Evolutionary conservation across 2,888 invertebrate species (phyloP).

Genomic region (Atrina japonica): DNA sequence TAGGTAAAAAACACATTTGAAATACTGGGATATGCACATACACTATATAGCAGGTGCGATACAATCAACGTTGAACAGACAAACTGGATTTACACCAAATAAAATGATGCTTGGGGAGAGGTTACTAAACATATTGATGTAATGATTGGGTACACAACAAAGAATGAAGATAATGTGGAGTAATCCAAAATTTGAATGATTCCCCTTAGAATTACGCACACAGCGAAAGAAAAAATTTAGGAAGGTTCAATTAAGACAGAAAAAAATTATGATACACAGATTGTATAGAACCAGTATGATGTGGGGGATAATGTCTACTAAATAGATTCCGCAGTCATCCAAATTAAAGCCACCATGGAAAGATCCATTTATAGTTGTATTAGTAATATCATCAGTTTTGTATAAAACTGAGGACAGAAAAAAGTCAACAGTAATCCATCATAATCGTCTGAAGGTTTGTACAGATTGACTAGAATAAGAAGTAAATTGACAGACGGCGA

Average conservation of each 20-base stretch:
- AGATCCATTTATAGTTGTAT: constrained; percentile 1
- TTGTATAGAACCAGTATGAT: not conserved
- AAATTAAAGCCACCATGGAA: constrained; percentile 25
- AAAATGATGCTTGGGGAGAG: constrained; percentile 48
- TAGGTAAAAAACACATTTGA: constrained; percentile 29
- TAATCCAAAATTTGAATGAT: constrained; percentile 13
- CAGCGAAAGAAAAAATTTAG: too few relatives aligned
- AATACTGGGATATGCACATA: constrained; percentile 39
- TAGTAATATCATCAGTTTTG: constrained; percentile 7
- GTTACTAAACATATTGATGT: constrained; percentile 33
- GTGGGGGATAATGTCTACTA: constrained; percentile 17
- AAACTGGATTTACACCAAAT: constrained; percentile 47
- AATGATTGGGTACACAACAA: constrained; percentile 15
- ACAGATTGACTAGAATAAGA: too few relatives aligned
- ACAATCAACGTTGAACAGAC: constrained; percentile 35
- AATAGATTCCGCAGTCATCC: not conserved
- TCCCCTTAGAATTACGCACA: too few relatives aligned
- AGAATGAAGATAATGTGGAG: constrained; percentile 5
- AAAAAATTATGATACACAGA: constrained; percentile 24
- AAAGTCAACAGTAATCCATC: not conserved
- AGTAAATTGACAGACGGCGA: too few relatives aligned
- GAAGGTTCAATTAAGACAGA: constrained; percentile 18
- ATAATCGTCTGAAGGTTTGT: constrained; percentile 17
- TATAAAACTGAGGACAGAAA: not conserved
- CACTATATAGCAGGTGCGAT: constrained; percentile 29